Evolutionary conservation across 2,888 invertebrate genomes (phyloP).

Genomic region (Craniophora ligustri): DNA sequence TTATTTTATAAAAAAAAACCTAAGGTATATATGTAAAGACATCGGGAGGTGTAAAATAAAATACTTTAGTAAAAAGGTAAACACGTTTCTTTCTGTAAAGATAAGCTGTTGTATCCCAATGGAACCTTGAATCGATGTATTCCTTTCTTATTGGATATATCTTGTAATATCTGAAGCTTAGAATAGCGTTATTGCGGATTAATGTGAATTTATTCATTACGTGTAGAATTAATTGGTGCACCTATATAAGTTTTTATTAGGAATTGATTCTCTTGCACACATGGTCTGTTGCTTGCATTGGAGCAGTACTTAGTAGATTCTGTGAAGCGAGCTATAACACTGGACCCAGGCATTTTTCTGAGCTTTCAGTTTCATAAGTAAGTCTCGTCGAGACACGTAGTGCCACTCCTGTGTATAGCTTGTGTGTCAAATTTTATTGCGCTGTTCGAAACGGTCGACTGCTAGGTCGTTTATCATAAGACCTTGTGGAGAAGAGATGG

Average conservation of each 20-base stretch:
- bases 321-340: slow-evolving; percentile 57
- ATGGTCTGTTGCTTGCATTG: slow-evolving; percentile 58
- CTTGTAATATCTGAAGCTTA: slow-evolving; percentile 64
- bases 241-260: slow-evolving; percentile 71
- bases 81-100: slow-evolving; percentile 75
- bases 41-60: slow-evolving; percentile 82
- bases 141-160: slow-evolving; percentile 59
- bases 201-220: slow-evolving; percentile 74
- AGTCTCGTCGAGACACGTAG: slow-evolving; percentile 1
- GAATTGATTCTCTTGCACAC: slow-evolving; percentile 74
- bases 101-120: slow-evolving; percentile 62
- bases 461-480: slow-evolving; percentile 54
- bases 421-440: slow-evolving; percentile 40
- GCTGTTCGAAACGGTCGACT: slow-evolving; percentile 47
- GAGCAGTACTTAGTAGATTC: slow-evolving; percentile 47
- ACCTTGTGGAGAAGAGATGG: slow-evolving; percentile 70
- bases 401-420: slow-evolving; percentile 47
- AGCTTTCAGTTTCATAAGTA: slow-evolving; percentile 22
- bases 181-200: slow-evolving; percentile 64
- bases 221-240: slow-evolving; percentile 73
- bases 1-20: slow-evolving; percentile 74
- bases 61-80: slow-evolving; percentile 79
- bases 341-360: slow-evolving; percentile 35
- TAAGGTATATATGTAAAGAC: slow-evolving; percentile 81
- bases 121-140: slow-evolving; percentile 63